A percentile compares a stretch with the other conserved stretches of the same genome.
Evolutionary conservation across 2,888 invertebrate genomes (phyloP).

Genomic region (Hartigia nigra): DNA sequence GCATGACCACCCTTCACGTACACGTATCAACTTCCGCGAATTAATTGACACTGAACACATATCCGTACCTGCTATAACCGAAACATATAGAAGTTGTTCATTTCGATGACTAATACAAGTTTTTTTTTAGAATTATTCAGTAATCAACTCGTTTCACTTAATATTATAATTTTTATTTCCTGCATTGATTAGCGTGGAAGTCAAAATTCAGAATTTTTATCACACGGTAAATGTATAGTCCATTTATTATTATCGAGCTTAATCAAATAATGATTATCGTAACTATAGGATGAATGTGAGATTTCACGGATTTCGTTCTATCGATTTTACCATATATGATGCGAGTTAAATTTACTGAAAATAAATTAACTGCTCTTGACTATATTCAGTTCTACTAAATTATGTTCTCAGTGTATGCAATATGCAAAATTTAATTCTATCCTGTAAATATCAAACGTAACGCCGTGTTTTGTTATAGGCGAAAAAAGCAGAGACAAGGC

Average conservation of each 20-base stretch:
- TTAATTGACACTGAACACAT: background rate
- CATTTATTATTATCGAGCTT: background rate
- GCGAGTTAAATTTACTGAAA: background rate
- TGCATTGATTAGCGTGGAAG: background rate
- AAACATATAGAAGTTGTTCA: background rate
- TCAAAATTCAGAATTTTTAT: background rate
- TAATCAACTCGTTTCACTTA: background rate
- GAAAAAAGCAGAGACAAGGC: constrained; percentile 1
- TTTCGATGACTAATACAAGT: background rate
- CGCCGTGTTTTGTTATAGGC: background rate
- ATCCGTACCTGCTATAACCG: background rate
- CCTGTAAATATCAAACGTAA: background rate
- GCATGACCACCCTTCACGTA: background rate
- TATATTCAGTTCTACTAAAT: background rate
- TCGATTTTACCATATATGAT: background rate
- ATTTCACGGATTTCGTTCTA: background rate
- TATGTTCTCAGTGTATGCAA: background rate
- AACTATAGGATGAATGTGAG: background rate
- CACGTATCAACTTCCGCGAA: background rate
- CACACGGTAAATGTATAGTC: background rate
- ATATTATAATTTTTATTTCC: background rate
- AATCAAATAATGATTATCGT: background rate
- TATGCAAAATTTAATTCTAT: background rate
- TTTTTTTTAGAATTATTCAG: background rate
- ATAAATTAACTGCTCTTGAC: background rate